A percentile compares a stretch with the other conserved stretches of the same genome.
Conservation (phyloP, 2,113 vertebrate species). For the Daubentonia madagascariensis region DNA sequence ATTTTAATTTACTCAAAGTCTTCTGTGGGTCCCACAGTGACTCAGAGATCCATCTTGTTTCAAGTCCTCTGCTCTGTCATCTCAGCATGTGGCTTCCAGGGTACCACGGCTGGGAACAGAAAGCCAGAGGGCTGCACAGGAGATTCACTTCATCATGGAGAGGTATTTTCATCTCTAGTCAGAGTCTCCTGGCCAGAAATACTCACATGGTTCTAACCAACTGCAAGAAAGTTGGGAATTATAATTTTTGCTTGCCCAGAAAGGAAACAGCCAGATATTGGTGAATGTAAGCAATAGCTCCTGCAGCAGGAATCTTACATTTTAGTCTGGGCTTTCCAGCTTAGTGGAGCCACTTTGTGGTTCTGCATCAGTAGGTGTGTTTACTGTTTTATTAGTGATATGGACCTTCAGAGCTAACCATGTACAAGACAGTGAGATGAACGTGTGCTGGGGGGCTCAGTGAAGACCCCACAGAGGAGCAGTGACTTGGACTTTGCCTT, state of each 20-base stretch:
- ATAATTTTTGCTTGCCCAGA: neutral
- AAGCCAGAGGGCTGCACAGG: too few relatives aligned
- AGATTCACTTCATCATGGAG: fast-evolving
- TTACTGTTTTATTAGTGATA: fast-evolving
- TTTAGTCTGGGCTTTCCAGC: too few relatives aligned
- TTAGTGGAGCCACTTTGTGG: fast-evolving
- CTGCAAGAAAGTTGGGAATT: fast-evolving
- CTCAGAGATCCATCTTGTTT: neutral
- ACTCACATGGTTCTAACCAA: fast-evolving
- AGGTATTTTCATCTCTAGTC: neutral
- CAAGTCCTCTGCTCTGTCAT: too few relatives aligned
- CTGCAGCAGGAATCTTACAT: neutral
- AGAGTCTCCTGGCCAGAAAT: fast-evolving
- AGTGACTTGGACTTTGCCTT: neutral
- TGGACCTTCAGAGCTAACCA: neutral
- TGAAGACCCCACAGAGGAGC: neutral
- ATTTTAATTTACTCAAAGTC: neutral
- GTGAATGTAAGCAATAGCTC: fast-evolving
- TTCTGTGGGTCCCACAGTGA: neutral
- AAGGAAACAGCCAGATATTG: too few relatives aligned
- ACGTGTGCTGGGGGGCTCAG: fast-evolving
- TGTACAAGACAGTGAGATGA: fast-evolving
- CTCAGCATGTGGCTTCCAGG: fast-evolving
- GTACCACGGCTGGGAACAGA: neutral
- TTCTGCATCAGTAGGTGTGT: fast-evolving